Evolutionary conservation across 1,140 invertebrate genomes (phyloP).

Genomic region (Drosophila busckii): DNA sequence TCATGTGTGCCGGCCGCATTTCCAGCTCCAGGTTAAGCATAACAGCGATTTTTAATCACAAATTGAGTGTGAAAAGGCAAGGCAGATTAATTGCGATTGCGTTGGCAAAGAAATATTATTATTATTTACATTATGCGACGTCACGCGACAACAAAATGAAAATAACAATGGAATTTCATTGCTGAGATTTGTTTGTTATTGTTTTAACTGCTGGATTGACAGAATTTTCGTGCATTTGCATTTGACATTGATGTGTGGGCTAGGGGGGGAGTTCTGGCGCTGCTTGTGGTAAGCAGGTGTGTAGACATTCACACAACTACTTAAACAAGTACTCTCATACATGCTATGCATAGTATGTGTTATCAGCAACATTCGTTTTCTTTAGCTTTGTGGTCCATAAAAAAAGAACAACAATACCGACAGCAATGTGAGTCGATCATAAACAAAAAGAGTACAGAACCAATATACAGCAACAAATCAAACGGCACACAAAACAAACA

Average conservation of each 20-base stretch:
- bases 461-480: conserved; percentile 22
- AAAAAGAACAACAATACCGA: conserved; percentile 28
- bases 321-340: conserved; percentile 27
- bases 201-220: conserved; percentile 1
- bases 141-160: conserved; percentile 46
- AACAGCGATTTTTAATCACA: conserved; percentile 44
- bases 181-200: conserved; percentile 7
- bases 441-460: conserved; percentile 32
- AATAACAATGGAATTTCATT: conserved; percentile 25
- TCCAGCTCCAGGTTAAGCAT: conserved; percentile 23
- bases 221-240: conserved; percentile 22
- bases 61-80: conserved; percentile 39
- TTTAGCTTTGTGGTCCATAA: conserved; percentile 44
- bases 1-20: neutral
- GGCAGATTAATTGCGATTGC: conserved; percentile 31
- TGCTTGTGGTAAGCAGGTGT: too few relatives aligned
- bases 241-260: neutral
- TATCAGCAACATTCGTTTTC: conserved; percentile 58
- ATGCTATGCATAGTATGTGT: conserved; percentile 23
- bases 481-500: conserved; percentile 17
- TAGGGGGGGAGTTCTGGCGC: neutral
- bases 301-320: conserved; percentile 11
- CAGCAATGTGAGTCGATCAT: too few relatives aligned
- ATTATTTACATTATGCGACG: too few relatives aligned
- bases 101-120: conserved; percentile 37